Evolutionary conservation across 2,797 vertebrate genomes (phyloP).

Genomic region (Oryzias dopingdopingensis): DNA sequence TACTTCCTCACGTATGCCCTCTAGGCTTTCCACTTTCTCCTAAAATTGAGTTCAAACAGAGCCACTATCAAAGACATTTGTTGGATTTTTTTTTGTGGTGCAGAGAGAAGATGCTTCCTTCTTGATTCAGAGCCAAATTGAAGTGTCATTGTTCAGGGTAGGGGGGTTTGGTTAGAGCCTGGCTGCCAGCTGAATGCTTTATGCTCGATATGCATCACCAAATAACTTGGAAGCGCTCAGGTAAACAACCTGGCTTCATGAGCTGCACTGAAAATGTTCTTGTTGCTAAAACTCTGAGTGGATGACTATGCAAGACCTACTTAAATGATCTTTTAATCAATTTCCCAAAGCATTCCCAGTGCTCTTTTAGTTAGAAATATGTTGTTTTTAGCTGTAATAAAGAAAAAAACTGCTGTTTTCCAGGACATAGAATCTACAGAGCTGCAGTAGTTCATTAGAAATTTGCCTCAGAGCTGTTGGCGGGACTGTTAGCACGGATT

Average conservation of each 20-base stretch:
- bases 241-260: constrained; percentile 37
- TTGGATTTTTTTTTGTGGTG: constrained; percentile 17
- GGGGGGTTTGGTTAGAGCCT: constrained; percentile 9
- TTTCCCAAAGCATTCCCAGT: too few species aligned
- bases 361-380: too few species aligned
- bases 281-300: constrained; percentile 26
- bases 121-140: constrained; percentile 47
- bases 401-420: too few species aligned
- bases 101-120: constrained; percentile 49
- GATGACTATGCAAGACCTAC: constrained; percentile 1
- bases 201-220: constrained; percentile 43
- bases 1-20: constrained; percentile 34
- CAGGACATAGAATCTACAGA: too few species aligned
- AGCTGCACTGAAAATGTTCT: constrained; percentile 45
- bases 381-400: too few species aligned
- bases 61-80: constrained; percentile 42
- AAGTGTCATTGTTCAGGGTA: constrained; percentile 48
- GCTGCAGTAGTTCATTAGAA: too few species aligned
- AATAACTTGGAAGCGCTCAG: constrained; percentile 42
- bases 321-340: too few species aligned
- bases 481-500: too few species aligned
- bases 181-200: constrained; percentile 38
- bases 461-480: too few species aligned
- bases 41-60: constrained; percentile 55
- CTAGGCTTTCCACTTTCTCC: constrained; percentile 43